Base-by-base conservation (phyloP, 2,888 invertebrate species). In the Ormyrus nitidulus region DNA sequence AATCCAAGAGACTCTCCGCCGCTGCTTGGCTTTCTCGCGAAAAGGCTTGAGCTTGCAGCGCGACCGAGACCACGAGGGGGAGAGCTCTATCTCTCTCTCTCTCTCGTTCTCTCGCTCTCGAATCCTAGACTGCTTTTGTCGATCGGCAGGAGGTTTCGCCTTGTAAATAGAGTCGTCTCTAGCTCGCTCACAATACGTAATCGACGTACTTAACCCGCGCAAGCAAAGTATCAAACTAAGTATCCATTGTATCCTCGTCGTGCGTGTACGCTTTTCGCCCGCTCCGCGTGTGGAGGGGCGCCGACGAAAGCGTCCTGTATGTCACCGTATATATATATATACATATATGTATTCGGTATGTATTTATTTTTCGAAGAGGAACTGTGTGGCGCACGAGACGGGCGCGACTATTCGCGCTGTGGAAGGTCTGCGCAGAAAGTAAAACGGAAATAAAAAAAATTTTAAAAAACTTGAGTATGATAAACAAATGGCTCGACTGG, bases 351-450 rank as follows among this genome's bases (percentile, higher is more conserved):
- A 66, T 68, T 78, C 13, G 72, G 53, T 49, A 69, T 19, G 62
- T 79, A 58, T 79, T 79, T 73, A 74, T 79, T 78, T 78, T 78
- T 78, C 13, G 73, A 68, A 71, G 13, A 1, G 44, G 19, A 34
- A 54, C 19, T 19, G 19, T 19, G 19, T 19, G 19, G 19, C 19
- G 19, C 19, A 19, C 19, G 19, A 19, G 19, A 19, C 19, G 19
- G 1, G 19, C 19, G 19, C 19, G 19, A 19, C n/a, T n/a, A n/a
- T n/a, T 19, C 1, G 19, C 19, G 19, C 19, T 19, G 19, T 19
- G 19, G 19, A 19, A 19, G 19, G 19, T 19, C 19, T 19, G 19
- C 19, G 19, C 19, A 1, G 19, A 19, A 19, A 19, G 19, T 19
- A 19, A 19, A 19, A 19, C 19, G 1, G 19, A 19, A 19, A 19